These are phyloP conservation scores for Hiodon alosoides DNA, from an alignment of 2,113 vertebrate species.

Conservation along the genomic window DNA sequence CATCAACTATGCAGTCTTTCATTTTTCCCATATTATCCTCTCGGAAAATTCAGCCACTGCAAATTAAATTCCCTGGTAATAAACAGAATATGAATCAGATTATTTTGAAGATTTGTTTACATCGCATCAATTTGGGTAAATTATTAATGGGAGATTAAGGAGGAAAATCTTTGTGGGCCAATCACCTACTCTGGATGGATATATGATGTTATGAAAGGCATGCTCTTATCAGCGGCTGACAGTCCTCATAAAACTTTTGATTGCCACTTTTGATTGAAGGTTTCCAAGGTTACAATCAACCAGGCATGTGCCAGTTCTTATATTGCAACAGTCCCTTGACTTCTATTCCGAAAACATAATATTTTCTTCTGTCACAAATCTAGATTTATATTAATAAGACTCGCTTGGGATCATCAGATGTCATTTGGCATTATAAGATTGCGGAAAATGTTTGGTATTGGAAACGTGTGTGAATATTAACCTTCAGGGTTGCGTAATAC, in stretches of 20 bases:
- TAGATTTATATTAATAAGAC: not conserved
- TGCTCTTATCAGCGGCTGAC: not conserved
- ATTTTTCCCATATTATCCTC: not conserved
- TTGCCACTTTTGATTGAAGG: not conserved
- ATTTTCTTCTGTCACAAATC: not conserved
- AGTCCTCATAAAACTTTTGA: not conserved
- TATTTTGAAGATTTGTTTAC: constrained; percentile 17
- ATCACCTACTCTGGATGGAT: not conserved
- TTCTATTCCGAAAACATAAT: not conserved
- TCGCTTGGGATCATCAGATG: not conserved
- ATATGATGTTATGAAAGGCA: not conserved
- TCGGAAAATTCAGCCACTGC: not conserved
- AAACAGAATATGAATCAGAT: constrained; percentile 8
- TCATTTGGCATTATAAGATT: not conserved
- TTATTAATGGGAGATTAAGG: not conserved
- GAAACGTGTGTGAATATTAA: too few species aligned
- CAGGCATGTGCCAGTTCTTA: not conserved
- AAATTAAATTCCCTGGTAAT: not conserved
- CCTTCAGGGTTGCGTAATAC: too few species aligned
- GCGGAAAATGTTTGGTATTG: not conserved
- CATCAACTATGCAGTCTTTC: not conserved
- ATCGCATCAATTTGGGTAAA: not conserved
- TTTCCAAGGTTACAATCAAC: not conserved
- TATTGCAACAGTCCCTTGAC: not conserved
- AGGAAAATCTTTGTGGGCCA: not conserved